Conservation (phyloP, 2,113 vertebrate genomes). For the Columba janthina region DNA sequence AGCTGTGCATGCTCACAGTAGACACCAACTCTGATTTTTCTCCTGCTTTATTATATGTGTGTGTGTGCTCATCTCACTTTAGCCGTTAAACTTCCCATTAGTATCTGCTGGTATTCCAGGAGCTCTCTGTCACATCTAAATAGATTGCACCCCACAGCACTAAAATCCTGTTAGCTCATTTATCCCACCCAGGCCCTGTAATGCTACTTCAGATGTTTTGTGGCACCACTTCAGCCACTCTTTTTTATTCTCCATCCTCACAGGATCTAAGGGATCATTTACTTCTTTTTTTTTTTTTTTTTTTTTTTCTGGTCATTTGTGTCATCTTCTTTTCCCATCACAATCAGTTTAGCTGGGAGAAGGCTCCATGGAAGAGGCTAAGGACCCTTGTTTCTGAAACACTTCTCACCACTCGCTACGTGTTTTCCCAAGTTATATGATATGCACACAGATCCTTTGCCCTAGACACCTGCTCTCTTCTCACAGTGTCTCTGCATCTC, state of each 20-base stretch:
- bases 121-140: not conserved
- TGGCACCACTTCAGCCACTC: not conserved
- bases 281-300: too few relatives aligned
- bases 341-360: not conserved
- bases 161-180: not conserved
- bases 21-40: not conserved
- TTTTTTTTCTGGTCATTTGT: not conserved
- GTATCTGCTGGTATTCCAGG: not conserved
- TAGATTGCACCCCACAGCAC: not conserved
- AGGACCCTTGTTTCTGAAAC: not conserved
- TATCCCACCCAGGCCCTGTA: not conserved
- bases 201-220: not conserved
- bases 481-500: not conserved
- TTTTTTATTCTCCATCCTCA: not conserved
- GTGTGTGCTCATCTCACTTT: not conserved
- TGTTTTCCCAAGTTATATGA: not conserved
- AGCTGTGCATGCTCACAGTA: not conserved
- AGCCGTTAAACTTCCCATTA: not conserved
- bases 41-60: not conserved
- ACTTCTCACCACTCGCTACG: not conserved
- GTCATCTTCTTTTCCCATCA: not conserved
- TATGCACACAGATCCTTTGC: not conserved
- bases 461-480: not conserved
- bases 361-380: not conserved
- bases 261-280: not conserved